A percentile compares a stretch with the other conserved stretches of the same genome.
Conservation (phyloP, 2,113 vertebrate genomes). For the Dasyornis broadbenti region DNA sequence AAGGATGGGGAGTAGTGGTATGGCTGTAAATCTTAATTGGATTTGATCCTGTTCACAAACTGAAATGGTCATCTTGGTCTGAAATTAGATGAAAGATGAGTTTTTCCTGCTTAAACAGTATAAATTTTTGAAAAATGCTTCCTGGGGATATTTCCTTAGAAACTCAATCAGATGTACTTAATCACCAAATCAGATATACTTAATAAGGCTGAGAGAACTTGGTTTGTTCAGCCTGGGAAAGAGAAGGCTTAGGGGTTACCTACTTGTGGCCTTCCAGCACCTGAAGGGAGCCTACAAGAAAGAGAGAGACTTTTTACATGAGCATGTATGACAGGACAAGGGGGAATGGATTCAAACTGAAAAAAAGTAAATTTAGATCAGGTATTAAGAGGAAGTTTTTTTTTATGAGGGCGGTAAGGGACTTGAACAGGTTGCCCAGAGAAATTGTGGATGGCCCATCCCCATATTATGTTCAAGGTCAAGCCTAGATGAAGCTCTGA, state of each 20-base stretch:
- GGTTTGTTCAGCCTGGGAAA: background rate
- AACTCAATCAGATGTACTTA: background rate
- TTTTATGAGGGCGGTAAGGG: background rate
- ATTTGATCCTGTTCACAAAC: background rate
- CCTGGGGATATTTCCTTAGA: background rate
- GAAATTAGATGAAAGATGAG: background rate
- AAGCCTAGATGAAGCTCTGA: background rate
- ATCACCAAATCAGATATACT: background rate
- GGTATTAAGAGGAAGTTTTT: background rate
- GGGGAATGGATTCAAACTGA: background rate
- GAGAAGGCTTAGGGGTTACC: background rate
- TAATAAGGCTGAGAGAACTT: background rate
- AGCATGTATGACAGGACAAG: background rate
- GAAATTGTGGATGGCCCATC: background rate
- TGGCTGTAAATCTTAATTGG: background rate
- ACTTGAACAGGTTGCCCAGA: background rate
- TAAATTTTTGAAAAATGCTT: background rate
- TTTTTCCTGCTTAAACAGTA: background rate
- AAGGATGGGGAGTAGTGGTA: accelerated
- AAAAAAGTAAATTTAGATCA: background rate
- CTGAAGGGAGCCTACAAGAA: background rate
- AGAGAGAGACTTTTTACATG: background rate
- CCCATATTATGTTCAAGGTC: accelerated
- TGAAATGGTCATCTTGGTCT: background rate
- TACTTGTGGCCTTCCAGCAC: background rate